These are phyloP conservation scores for Gallinago solitaria DNA, from an alignment of 2,797 vertebrate species.

Conservation along the genomic window DNA sequence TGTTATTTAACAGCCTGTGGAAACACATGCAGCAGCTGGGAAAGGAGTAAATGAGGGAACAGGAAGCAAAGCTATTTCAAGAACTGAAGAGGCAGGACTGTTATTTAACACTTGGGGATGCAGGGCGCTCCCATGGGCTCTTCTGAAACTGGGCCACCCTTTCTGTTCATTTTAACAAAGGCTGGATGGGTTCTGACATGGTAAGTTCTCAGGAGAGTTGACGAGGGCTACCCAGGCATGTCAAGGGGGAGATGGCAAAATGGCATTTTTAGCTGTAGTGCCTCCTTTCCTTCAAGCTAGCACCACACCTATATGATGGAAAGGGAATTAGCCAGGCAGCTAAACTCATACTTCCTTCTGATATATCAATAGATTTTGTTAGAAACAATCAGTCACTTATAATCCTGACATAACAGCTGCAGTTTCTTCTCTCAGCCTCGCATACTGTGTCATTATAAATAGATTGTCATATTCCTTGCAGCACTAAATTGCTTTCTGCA, in stretches of 20 bases:
- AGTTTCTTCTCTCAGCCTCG: conserved; percentile 56
- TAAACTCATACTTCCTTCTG: conserved; percentile 50
- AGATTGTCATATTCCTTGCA: conserved; percentile 72
- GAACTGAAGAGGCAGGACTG: not conserved
- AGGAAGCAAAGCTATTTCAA: not conserved
- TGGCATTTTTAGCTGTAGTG: not conserved
- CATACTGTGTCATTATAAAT: conserved; percentile 65
- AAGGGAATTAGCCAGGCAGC: conserved; percentile 14
- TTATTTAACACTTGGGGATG: not conserved
- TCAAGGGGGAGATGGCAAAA: not conserved
- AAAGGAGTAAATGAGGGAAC: not conserved
- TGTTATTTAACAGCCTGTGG: not conserved
- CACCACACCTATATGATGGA: not conserved
- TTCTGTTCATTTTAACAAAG: not conserved
- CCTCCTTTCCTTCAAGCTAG: not conserved
- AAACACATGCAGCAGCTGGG: not conserved
- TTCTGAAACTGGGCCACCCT: not conserved
- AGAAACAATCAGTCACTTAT: conserved; percentile 68
- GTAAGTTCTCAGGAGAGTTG: not conserved
- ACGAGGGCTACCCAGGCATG: not conserved
- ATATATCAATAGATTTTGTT: conserved; percentile 55
- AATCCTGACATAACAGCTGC: conserved; percentile 74
- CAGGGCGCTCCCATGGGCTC: not conserved
- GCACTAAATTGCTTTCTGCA: conserved; percentile 59
- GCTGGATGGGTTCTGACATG: not conserved